A percentile compares a stretch with the other conserved stretches of the same genome.
Conservation (phyloP, 2,888 invertebrate genomes). For the Reticulitermes lucifugus region DNA sequence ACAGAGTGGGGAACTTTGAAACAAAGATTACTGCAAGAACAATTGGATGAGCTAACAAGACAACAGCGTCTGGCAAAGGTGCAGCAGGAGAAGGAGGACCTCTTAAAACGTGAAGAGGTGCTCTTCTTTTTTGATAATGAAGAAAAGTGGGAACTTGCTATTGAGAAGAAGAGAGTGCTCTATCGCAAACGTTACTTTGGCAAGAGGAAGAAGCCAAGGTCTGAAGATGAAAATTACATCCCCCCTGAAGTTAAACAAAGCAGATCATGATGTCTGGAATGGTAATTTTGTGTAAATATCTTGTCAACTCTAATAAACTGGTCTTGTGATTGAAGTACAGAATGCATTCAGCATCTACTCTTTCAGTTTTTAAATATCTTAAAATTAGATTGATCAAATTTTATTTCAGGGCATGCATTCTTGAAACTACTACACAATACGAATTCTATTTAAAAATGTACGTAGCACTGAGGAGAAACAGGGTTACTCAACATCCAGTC, state of each 20-base stretch:
- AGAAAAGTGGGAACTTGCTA: conserved; percentile 78
- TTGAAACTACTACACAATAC: too few species aligned
- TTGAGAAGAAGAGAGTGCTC: conserved; percentile 70
- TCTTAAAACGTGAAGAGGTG: conserved; percentile 72
- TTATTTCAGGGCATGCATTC: too few species aligned
- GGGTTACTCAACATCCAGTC: too few species aligned
- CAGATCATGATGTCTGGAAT: too few species aligned
- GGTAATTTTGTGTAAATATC: too few species aligned
- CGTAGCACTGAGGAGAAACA: too few species aligned
- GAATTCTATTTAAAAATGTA: too few species aligned
- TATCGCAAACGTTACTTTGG: conserved; percentile 64
- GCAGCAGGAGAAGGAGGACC: conserved; percentile 69
- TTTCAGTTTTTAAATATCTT: too few species aligned
- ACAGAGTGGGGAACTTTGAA: conserved; percentile 71
- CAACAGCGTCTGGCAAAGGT: conserved; percentile 67
- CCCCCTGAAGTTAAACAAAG: conserved; percentile 73
- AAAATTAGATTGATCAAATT: too few species aligned
- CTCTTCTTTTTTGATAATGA: conserved; percentile 82
- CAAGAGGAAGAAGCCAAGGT: conserved; percentile 66
- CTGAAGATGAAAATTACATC: conserved; percentile 73
- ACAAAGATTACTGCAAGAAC: conserved; percentile 69
- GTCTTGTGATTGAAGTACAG: too few species aligned
- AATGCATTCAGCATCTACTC: too few species aligned
- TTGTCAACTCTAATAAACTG: too few species aligned
- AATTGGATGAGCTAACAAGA: conserved; percentile 68